These are phyloP conservation scores for Diphyllodes magnificus DNA, from an alignment of 2,113 vertebrate genomes.

Conservation along the genomic window DNA sequence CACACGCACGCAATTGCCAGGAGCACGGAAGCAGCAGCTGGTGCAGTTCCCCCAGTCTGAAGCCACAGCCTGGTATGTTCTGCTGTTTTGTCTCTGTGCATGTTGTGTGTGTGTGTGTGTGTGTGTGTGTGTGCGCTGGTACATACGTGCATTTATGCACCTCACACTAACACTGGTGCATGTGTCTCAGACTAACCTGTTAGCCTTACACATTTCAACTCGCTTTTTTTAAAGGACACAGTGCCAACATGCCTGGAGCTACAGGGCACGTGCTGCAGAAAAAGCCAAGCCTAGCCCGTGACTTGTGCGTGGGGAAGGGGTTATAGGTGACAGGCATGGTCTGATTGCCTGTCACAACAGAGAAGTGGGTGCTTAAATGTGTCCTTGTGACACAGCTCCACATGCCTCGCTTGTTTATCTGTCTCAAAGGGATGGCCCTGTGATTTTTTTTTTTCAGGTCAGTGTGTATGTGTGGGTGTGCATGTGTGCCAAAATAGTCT, in stretches of 20 bases:
- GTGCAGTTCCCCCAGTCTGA: neutral
- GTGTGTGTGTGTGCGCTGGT: neutral
- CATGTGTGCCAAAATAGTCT: neutral
- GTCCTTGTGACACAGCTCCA: neutral
- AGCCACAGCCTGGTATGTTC: neutral
- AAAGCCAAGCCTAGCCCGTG: neutral
- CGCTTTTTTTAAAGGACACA: neutral
- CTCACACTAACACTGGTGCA: neutral
- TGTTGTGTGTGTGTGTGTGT: accelerated
- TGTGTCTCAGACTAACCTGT: neutral
- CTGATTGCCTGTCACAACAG: neutral
- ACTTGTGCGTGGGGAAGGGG: accelerated
- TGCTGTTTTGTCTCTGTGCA: neutral
- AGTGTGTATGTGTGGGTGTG: neutral
- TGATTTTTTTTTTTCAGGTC: neutral
- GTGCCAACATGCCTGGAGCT: neutral
- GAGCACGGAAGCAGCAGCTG: accelerated
- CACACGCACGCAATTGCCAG: accelerated
- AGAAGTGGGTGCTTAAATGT: neutral
- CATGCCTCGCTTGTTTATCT: neutral
- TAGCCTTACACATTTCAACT: neutral
- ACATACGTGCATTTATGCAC: accelerated
- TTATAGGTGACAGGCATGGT: neutral
- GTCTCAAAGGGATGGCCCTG: neutral
- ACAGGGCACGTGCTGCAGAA: accelerated